Conservation (phyloP, 2,113 vertebrate species). For the Cyprinus carpio region DNA sequence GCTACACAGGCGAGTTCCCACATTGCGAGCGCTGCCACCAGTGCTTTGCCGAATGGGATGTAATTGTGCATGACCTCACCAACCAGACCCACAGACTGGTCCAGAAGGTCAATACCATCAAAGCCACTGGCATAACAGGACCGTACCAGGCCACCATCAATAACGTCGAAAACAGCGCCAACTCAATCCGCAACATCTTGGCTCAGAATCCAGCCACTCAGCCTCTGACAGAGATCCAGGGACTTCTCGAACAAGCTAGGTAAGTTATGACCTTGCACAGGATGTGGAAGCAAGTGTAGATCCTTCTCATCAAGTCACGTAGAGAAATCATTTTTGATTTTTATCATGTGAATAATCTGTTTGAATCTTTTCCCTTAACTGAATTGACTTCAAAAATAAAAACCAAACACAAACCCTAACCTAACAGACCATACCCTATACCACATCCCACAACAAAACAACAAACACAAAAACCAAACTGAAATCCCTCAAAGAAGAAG, state of each 20-base stretch:
- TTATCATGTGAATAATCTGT: not conserved
- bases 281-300: not conserved
- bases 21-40: constrained; percentile 89
- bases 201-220: constrained; percentile 86
- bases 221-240: constrained; percentile 86
- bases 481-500: constrained; percentile 76
- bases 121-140: constrained; percentile 84
- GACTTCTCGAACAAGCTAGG: constrained; percentile 90
- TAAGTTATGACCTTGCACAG: constrained; percentile 68
- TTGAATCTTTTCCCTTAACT: not conserved
- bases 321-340: too few relatives aligned
- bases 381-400: too few relatives aligned
- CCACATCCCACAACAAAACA: constrained; percentile 74
- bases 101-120: constrained; percentile 86
- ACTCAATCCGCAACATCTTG: constrained; percentile 79
- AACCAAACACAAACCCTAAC: constrained; percentile 79
- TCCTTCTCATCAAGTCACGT: not conserved
- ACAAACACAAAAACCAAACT: constrained; percentile 73
- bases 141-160: constrained; percentile 83
- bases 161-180: constrained; percentile 81
- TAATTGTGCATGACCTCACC: constrained; percentile 81
- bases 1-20: constrained; percentile 88
- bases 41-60: constrained; percentile 92
- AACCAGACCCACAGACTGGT: constrained; percentile 89
- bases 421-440: constrained; percentile 74